Evolutionary conservation across 1,140 invertebrate genomes (phyloP), one percentile per base, ranked within the genome.

Genomic region (Drosophila bocqueti): DNA sequence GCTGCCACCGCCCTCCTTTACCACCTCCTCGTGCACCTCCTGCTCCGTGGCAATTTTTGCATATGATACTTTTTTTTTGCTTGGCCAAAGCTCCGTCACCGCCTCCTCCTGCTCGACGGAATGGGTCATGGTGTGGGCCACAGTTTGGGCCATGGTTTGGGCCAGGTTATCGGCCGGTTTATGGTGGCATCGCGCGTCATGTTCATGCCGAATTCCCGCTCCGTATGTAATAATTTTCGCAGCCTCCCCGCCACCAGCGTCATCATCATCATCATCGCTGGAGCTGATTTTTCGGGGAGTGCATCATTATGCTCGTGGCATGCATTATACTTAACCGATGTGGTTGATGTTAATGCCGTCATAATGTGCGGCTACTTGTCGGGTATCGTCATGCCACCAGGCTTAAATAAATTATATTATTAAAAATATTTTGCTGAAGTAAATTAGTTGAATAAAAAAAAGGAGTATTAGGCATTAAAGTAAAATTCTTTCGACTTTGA

Each of bases 171-270:
- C 84, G 84, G 47, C 74, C 84, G 68, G 73, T 90, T 87, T 89
- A 90, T 87, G 84, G 85, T 87, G 84, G 81, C 84, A 87, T 89
- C 84, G 81, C 75, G 79, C 83, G 57, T 83, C 84, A 89, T 89
- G 84, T 87, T 90, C 87, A 84, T 89, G 82, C 68, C 72, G 85
- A 87, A 87, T 90, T 89, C 82, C 78, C 67, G 76, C 57, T 54
- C 55, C 66, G 72, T 65, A 76, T 55, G 76, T 84, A 89, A 89
- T 87, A 83, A 87, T 87, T 87, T 87, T 89, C 65, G 63, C 54
- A 52, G 75, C 71, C 78, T 69, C 66, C 64, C 72, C 66, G 64
- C 46, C 66, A 26, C 40, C 79, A 81, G 63, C 60, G 21, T 57
- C 50, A 26, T 57, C 50, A 26, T 21, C 46, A 26, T 16, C 46